phyloP scores from a whole-genome alignment of 2,113 vertebrate species.

The Columbina picui region DNA sequence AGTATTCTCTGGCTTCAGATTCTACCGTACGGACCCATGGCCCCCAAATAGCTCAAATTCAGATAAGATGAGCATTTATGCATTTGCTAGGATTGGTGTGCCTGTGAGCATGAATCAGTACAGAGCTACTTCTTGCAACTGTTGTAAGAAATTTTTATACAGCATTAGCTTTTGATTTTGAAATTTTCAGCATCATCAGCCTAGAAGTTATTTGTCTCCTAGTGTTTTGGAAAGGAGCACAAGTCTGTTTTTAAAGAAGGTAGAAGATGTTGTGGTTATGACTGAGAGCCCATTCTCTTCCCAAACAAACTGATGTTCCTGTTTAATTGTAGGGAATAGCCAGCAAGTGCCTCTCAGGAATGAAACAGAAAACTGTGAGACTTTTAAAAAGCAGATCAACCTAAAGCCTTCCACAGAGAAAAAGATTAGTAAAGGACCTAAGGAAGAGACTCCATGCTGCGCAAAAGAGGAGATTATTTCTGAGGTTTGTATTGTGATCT shows the following conservation, averaged over 20 bases:
- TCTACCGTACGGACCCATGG: neutral
- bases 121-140: neutral
- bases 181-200: neutral
- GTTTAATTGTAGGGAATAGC: constrained; percentile 71
- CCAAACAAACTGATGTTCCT: constrained; percentile 8
- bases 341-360: constrained; percentile 77
- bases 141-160: neutral
- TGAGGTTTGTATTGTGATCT: constrained; percentile 69
- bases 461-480: constrained; percentile 63
- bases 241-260: neutral
- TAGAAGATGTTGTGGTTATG: neutral
- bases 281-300: neutral
- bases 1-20: neutral
- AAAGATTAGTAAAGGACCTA: constrained; percentile 65
- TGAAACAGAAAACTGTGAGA: constrained; percentile 74
- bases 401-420: constrained; percentile 73
- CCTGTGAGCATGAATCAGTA: neutral
- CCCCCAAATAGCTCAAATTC: neutral
- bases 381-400: constrained; percentile 71
- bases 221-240: neutral
- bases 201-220: neutral
- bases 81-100: neutral
- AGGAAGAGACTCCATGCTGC: constrained; percentile 65
- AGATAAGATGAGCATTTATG: neutral
- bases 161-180: neutral